These are phyloP conservation scores for Lycodopsis pacificus DNA, from an alignment of 2,797 vertebrate genomes.

Conservation along the genomic window DNA sequence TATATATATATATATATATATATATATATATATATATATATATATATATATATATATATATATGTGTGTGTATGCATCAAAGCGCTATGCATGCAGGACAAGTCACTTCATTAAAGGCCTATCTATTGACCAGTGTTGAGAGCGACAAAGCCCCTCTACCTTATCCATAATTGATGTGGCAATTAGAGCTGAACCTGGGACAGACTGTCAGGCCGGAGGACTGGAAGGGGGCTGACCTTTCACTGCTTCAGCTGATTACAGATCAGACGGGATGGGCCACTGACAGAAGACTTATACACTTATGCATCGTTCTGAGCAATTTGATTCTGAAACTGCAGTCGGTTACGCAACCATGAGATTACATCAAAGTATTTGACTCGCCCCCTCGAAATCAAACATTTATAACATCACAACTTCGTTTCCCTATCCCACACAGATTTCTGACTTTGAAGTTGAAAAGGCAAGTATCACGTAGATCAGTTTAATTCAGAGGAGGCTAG, in stretches of 20 bases:
- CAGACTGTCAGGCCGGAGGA: conserved; percentile 41
- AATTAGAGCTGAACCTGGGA: conserved; percentile 66
- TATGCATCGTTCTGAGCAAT: conserved; percentile 48
- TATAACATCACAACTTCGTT: conserved; percentile 63
- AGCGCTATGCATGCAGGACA: conserved; percentile 36
- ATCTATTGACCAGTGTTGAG: conserved; percentile 60
- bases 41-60: conserved; percentile 28
- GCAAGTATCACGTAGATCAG: conserved; percentile 61
- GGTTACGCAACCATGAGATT: conserved; percentile 62
- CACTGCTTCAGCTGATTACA: conserved; percentile 53
- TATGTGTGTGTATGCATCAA: conserved; percentile 43
- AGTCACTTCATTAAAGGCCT: conserved; percentile 67
- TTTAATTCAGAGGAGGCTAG: conserved; percentile 49
- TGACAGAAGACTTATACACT: conserved; percentile 19
- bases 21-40: neutral
- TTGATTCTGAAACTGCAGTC: conserved; percentile 62
- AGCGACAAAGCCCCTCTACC: conserved; percentile 53
- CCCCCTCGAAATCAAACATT: conserved; percentile 76
- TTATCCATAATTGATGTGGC: conserved; percentile 73
- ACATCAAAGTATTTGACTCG: conserved; percentile 75
- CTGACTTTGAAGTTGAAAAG: conserved; percentile 73
- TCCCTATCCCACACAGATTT: conserved; percentile 57
- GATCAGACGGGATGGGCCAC: conserved; percentile 49
- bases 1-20: neutral
- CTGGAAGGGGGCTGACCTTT: conserved; percentile 43